A percentile compares a stretch with the other conserved stretches of the same genome.
Conservation (phyloP, 2,888 invertebrate genomes). For the Sesamia inferens region DNA sequence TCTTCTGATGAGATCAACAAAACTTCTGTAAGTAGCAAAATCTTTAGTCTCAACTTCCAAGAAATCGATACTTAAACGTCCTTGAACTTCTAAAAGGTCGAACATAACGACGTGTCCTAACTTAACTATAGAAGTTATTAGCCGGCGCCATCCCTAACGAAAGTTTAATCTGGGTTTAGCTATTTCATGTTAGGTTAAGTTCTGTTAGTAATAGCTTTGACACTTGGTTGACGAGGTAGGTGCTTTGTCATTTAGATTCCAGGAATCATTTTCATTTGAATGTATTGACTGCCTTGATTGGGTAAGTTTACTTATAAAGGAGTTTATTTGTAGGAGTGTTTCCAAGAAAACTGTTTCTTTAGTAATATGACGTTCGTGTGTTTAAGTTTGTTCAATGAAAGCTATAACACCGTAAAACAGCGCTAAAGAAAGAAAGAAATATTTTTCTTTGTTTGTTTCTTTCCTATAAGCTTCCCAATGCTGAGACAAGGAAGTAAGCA, state of each 20-base stretch:
- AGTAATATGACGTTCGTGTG: not conserved
- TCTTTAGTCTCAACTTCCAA: conserved; percentile 10
- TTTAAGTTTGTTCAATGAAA: not conserved
- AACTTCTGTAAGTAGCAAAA: conserved; percentile 14
- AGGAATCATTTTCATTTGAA: not conserved
- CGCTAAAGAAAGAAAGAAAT: too few species aligned
- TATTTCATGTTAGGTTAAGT: conserved; percentile 28
- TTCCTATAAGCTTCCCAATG: too few species aligned
- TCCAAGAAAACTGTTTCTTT: not conserved
- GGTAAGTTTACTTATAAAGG: not conserved
- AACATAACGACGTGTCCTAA: conserved; percentile 50
- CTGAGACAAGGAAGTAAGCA: too few species aligned
- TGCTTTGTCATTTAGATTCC: conserved; percentile 21
- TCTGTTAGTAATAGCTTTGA: conserved; percentile 44
- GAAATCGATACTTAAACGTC: conserved; percentile 29
- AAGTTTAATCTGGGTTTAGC: conserved; percentile 47
- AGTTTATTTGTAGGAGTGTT: not conserved
- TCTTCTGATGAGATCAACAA: not conserved
- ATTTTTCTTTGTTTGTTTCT: too few species aligned
- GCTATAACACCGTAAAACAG: not conserved
- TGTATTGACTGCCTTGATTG: not conserved
- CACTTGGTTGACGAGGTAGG: conserved; percentile 1
- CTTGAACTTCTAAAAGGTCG: conserved; percentile 41
- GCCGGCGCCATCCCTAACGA: conserved; percentile 27
- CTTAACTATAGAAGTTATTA: conserved; percentile 56